phyloP scores from a whole-genome alignment of 2,797 vertebrate genomes.

The Phrynocephalus vlangalii region DNA sequence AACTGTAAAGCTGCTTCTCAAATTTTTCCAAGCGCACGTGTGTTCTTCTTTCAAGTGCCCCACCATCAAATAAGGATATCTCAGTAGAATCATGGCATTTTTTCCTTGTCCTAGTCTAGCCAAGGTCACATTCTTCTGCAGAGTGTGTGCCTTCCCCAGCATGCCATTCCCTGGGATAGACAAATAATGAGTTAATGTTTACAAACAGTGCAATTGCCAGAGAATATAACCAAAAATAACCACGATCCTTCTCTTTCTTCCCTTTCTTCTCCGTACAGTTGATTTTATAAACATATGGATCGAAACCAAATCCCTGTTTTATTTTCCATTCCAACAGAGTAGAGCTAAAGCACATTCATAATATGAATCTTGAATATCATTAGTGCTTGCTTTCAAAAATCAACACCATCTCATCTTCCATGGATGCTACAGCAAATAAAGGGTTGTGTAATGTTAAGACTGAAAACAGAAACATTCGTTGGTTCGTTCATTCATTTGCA shows the following conservation, averaged over 20 bases:
- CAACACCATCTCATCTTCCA: constrained; percentile 48
- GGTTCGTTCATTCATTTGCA: neutral
- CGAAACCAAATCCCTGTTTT: constrained; percentile 1
- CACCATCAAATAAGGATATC: constrained; percentile 64
- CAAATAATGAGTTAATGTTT: constrained; percentile 82
- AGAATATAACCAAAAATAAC: constrained; percentile 51
- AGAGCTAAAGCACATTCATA: constrained; percentile 21
- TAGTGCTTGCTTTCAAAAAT: constrained; percentile 51
- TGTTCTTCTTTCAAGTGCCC: constrained; percentile 54
- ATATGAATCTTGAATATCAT: constrained; percentile 5
- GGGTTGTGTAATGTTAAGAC: constrained; percentile 6
- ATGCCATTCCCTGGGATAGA: constrained; percentile 76
- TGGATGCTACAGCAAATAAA: constrained; percentile 16
- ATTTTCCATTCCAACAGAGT: neutral
- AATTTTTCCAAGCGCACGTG: constrained; percentile 48
- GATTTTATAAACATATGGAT: constrained; percentile 25
- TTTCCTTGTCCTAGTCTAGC: constrained; percentile 66
- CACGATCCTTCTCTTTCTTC: neutral
- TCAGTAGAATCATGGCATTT: constrained; percentile 72
- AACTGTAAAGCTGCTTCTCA: constrained; percentile 45
- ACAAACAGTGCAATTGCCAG: constrained; percentile 60
- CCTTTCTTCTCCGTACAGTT: neutral
- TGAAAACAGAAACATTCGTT: neutral
- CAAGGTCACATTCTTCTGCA: constrained; percentile 80
- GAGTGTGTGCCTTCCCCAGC: constrained; percentile 71